phyloP scores from a whole-genome alignment of 2,797 vertebrate genomes.

The Oreortyx pictus region DNA sequence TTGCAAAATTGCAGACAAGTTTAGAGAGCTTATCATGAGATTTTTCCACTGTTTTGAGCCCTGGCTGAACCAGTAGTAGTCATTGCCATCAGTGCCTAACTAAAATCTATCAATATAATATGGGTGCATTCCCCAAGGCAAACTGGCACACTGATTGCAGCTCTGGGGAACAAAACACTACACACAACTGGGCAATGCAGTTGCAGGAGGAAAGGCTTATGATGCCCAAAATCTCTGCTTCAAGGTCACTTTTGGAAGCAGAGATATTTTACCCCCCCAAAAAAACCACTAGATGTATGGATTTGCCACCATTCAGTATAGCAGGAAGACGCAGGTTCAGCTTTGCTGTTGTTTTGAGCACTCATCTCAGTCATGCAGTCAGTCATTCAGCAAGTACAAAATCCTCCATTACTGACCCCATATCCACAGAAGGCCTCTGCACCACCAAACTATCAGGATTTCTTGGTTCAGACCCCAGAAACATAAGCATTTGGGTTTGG shows the following conservation, averaged over 20 bases:
- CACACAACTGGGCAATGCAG: neutral
- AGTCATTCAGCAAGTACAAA: neutral
- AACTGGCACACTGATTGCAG: neutral
- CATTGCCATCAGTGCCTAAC: neutral
- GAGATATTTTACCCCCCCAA: rapidly evolving
- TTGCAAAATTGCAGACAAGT: slow-evolving; percentile 28
- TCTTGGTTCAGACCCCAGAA: neutral
- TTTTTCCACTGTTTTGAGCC: neutral
- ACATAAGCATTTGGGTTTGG: neutral
- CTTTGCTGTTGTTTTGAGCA: neutral
- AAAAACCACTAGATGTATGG: neutral
- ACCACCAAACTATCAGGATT: neutral
- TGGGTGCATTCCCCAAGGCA: neutral
- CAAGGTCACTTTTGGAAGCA: neutral
- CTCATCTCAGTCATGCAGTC: neutral
- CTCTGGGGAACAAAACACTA: neutral
- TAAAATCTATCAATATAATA: neutral
- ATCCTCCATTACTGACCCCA: neutral
- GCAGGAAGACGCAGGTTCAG: neutral
- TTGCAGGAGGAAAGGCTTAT: neutral
- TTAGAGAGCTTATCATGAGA: neutral
- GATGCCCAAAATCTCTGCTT: neutral
- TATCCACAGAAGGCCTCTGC: rapidly evolving
- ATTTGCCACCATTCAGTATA: neutral
- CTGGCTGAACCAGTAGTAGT: neutral